phyloP scores from a whole-genome alignment of 2,888 invertebrate genomes.

The Aethes cnicana region DNA sequence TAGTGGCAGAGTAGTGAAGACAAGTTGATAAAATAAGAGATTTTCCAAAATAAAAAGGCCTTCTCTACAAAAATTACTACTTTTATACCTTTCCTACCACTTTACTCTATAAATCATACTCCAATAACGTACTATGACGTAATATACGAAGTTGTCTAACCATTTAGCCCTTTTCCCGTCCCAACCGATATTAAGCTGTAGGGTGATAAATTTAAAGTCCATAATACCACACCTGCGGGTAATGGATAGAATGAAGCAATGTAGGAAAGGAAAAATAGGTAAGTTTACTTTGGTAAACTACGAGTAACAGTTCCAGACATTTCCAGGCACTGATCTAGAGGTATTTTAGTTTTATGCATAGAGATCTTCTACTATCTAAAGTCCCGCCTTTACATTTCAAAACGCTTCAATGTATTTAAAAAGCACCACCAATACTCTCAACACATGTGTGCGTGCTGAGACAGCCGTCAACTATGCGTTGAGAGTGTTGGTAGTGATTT shows the following conservation, averaged over 20 bases:
- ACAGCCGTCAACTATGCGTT: no score
- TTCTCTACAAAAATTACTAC: no score
- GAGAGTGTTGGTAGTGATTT: no score
- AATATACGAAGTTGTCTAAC: constrained; percentile 34
- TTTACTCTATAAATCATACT: constrained; percentile 31
- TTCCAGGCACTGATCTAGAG: constrained; percentile 1
- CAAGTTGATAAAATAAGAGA: no score
- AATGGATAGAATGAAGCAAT: constrained; percentile 29
- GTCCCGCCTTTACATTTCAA: no score
- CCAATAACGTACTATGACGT: constrained; percentile 31
- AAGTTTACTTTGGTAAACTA: constrained; percentile 27
- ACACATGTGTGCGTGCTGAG: no score
- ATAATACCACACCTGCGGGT: constrained; percentile 31
- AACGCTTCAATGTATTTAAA: no score
- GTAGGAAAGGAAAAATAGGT: constrained; percentile 28
- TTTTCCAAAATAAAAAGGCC: no score
- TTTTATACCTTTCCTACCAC: constrained; percentile 23
- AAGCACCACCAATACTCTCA: no score
- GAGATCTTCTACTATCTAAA: no score
- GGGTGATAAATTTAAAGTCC: constrained; percentile 25
- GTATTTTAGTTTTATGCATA: neutral
- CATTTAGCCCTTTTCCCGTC: constrained; percentile 21
- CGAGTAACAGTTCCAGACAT: constrained; percentile 11
- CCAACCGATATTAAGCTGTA: constrained; percentile 30
- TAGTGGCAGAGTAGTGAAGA: no score